Conservation (phyloP, 2,113 vertebrate species). For the Rhagologus leucostigma region DNA sequence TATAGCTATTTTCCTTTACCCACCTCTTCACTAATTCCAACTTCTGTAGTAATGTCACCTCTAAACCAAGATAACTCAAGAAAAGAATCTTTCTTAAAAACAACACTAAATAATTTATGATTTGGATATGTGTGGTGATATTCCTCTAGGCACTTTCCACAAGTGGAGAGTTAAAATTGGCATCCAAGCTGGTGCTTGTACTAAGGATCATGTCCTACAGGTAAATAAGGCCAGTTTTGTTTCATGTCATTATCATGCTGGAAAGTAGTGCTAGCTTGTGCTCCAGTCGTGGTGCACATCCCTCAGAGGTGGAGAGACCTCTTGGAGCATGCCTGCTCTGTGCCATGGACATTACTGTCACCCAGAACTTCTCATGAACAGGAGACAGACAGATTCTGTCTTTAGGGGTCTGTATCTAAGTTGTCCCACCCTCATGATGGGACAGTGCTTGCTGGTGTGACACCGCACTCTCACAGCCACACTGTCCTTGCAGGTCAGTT, state of each 20-base stretch:
- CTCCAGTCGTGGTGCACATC: rapidly evolving
- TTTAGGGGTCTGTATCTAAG: background rate
- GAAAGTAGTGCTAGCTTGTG: background rate
- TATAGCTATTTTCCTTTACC: background rate
- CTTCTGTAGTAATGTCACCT: background rate
- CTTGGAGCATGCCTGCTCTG: background rate
- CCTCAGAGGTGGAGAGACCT: background rate
- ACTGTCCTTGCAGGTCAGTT: background rate
- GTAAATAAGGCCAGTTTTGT: background rate
- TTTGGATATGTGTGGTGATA: background rate
- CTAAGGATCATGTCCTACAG: background rate
- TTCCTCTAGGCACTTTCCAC: background rate
- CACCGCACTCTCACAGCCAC: background rate
- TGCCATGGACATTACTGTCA: background rate
- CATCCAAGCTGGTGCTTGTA: background rate
- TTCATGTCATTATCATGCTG: background rate
- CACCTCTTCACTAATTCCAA: background rate
- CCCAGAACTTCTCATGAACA: background rate
- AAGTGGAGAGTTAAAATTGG: background rate
- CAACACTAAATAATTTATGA: background rate
- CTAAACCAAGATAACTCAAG: background rate
- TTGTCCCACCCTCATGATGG: background rate
- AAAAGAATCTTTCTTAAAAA: background rate
- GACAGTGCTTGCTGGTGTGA: background rate
- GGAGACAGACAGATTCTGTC: background rate